A percentile compares a stretch with the other conserved stretches of the same genome.
phyloP scores from a whole-genome alignment of 2,888 invertebrate genomes.

The Vandiemenella viatica region DNA sequence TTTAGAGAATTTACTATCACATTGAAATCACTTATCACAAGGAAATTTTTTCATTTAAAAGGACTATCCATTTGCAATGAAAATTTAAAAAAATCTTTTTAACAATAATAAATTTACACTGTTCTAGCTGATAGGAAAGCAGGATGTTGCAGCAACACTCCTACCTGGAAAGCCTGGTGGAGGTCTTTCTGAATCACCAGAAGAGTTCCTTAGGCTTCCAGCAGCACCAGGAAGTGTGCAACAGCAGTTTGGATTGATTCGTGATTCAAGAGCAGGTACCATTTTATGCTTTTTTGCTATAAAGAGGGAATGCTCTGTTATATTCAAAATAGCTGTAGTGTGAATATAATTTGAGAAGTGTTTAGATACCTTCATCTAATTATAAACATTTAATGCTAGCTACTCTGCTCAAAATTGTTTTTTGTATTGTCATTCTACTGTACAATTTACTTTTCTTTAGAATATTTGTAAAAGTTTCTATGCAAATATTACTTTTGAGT shows the following conservation, averaged over 20 bases:
- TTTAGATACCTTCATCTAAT: too few relatives aligned
- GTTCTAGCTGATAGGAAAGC: constrained; percentile 53
- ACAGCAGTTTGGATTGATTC: constrained; percentile 11
- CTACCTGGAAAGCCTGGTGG: constrained; percentile 38
- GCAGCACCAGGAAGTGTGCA: constrained; percentile 23
- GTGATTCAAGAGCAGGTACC: constrained; percentile 9
- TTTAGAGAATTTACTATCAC: background rate
- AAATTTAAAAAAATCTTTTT: background rate
- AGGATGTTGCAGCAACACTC: constrained; percentile 50
- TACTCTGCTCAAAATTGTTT: too few relatives aligned
- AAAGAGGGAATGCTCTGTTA: background rate
- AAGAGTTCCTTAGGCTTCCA: constrained; percentile 36
- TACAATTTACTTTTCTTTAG: too few relatives aligned
- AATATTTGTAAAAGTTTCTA: too few relatives aligned
- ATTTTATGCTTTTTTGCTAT: too few relatives aligned
- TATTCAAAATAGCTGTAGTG: too few relatives aligned
- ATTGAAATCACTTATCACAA: background rate
- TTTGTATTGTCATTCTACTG: too few relatives aligned
- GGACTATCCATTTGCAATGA: too few relatives aligned
- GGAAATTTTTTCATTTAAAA: too few relatives aligned
- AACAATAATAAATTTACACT: background rate
- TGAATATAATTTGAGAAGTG: too few relatives aligned
- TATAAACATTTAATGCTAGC: too few relatives aligned
- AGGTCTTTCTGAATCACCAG: constrained; percentile 27
- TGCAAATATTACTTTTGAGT: too few relatives aligned